These are phyloP conservation scores for Hemithea aestivaria DNA, from an alignment of 2,888 invertebrate genomes.

Conservation along the genomic window DNA sequence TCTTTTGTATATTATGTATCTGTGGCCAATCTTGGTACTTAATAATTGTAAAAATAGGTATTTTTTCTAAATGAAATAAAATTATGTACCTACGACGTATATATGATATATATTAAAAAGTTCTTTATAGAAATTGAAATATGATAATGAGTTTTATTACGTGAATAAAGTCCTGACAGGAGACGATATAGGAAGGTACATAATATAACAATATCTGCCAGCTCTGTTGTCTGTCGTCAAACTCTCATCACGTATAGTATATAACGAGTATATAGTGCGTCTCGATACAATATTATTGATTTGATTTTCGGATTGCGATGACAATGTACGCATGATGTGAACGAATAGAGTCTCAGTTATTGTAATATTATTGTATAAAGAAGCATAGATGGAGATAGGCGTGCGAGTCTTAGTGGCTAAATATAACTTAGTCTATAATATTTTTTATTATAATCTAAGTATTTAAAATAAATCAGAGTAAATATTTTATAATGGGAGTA, in stretches of 20 bases:
- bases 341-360: slow-evolving; percentile 14
- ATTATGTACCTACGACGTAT: slow-evolving; percentile 76
- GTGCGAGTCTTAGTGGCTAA: slow-evolving; percentile 50
- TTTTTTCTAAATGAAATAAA: slow-evolving; percentile 77
- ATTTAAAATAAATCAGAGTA: slow-evolving; percentile 73
- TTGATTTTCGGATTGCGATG: background rate
- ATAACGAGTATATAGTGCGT: too few relatives aligned
- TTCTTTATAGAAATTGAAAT: slow-evolving; percentile 75
- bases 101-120: slow-evolving; percentile 74
- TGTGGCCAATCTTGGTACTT: slow-evolving; percentile 78
- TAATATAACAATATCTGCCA: slow-evolving; percentile 7
- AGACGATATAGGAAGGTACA: too few relatives aligned
- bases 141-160: slow-evolving; percentile 70
- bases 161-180: slow-evolving; percentile 51
- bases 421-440: slow-evolving; percentile 67
- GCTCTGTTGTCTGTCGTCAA: slow-evolving; percentile 2
- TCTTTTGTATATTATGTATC: slow-evolving; percentile 76
- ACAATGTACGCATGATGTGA: background rate
- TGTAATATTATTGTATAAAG: slow-evolving; percentile 18
- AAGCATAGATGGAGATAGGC: slow-evolving; percentile 22
- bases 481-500: slow-evolving; percentile 64
- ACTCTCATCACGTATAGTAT: background rate
- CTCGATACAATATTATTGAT: too few relatives aligned
- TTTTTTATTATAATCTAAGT: slow-evolving; percentile 72
- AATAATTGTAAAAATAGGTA: slow-evolving; percentile 76